Evolutionary conservation across 2,888 invertebrate genomes (phyloP), one percentile per base, ranked within the genome.

Genomic region (Napeogenes sylphis): DNA sequence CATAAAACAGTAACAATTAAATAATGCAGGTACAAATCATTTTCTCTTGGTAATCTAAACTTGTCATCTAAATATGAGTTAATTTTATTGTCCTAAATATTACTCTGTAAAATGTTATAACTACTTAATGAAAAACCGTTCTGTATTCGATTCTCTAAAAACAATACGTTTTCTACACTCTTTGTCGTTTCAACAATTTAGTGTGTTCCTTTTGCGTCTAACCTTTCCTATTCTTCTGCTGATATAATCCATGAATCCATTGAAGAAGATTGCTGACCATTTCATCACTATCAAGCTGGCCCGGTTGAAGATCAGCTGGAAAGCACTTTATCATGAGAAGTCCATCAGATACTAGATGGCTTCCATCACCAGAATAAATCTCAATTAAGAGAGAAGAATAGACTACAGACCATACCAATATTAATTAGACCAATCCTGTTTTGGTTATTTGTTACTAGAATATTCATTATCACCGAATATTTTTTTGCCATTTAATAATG

Each of bases 201-300:
- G 21, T 57, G 56, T 35, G 46, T 38, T 14, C 58, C 30, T 32
- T 32, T 21, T 58, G 66, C 57, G 71, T 71, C 84, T 81, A 83
- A 91, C 91, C 91, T 91, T 90, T 91, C 79, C 91, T 85, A 78
- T 82, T 89, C 72, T 81, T 86, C 76, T 94, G 92, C 69, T 92
- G 91, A 77, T 94, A 94, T 65, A 94, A 92, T 70, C 93, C 93
- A 80, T 95, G 94, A 68, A 95, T 92, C 95, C 95, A 95, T 70
- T 94, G 93, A 64, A 95, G 92, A 70, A 95, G 93, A 77, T 94
- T 94, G 80, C 93, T 92, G 62, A 95, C 94, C 93, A 94, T 94
- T 78, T 94, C 93, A 76, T 95, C 95, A 59, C 93, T 92, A 69
- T 91, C 92, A 35, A 89, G 91, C 77, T 91, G 85, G 59, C 82